Base-by-base conservation (phyloP, 2,113 vertebrate species). In the Paedocypris sp. region DNA sequence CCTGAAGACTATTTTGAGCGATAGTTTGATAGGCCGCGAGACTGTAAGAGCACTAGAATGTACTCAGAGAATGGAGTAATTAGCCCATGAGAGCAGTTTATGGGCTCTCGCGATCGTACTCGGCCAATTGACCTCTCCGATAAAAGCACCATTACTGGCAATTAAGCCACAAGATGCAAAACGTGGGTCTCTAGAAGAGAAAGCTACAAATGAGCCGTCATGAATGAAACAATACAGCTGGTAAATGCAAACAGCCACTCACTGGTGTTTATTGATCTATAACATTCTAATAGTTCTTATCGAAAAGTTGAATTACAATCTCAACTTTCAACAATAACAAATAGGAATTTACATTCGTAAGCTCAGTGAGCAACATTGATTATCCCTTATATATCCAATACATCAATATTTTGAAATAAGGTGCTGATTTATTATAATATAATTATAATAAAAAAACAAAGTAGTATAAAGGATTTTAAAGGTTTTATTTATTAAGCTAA, bases 81-180 rank as follows among this genome's bases (percentile, higher is more conserved):
- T 68, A 72, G 42, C 50, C 43, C 6, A 61, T 42, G 42, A 54
- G 43, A 54, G 58, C 29, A 45, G 35, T 51, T 32, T 50, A 46
- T 26, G 28, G 10, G 49, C 1, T 32, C 38, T 52, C 57, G 60
- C 42, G 18, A 7, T 18, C 56, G 66, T 43, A 65, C 69, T 60
- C 45, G 23, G 26, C 51, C 61, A 64, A 68, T 57, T 68, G 64
- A 64, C 64, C 70, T 68, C 60, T 22, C 45, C 25, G 51, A 68
- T 68, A 72, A 72, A 65, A 72, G 62, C 33, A 25, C 51, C 57
- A 56, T 72, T 68, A 72, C 56, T 19, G 50, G 66, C 70, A 68
- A 72, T 68, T 68, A 68, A 62, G 53, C 62, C 20, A n/a, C 36
- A 58, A 65, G 57, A 70, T 50, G 51, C 46, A 62, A 70, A 70